These are phyloP conservation scores for Ricordea florida DNA, from an alignment of 92 coral and sea anemone species.

Conservation along the genomic window DNA sequence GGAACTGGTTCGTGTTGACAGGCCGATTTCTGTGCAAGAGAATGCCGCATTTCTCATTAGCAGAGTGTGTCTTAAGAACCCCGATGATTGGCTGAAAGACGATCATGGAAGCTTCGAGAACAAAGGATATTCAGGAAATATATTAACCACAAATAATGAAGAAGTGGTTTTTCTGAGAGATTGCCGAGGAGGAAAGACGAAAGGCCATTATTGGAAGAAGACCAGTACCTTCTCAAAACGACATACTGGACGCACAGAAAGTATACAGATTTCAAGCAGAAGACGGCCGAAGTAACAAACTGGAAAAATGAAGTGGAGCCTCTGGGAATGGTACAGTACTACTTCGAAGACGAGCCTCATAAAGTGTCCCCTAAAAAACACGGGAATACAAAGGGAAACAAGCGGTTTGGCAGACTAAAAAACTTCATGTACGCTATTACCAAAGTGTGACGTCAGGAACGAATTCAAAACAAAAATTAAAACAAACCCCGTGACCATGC, in stretches of 20 bases:
- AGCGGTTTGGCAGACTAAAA: too few relatives aligned
- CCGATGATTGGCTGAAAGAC: background rate
- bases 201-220: background rate
- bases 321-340: too few relatives aligned
- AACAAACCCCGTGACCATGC: too few relatives aligned
- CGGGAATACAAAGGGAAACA: too few relatives aligned
- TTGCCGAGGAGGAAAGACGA: constrained; percentile 1
- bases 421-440: too few relatives aligned
- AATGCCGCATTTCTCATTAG: background rate
- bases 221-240: background rate
- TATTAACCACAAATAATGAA: background rate
- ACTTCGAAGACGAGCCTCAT: too few relatives aligned
- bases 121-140: background rate
- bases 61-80: background rate
- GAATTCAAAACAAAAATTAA: too few relatives aligned
- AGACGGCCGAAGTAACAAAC: too few relatives aligned
- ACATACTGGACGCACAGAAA: background rate
- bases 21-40: background rate
- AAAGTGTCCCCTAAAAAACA: too few relatives aligned
- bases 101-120: background rate
- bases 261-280: too few relatives aligned
- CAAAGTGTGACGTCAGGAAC: too few relatives aligned
- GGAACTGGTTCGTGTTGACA: background rate
- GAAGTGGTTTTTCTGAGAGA: background rate
- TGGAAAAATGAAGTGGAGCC: too few relatives aligned